Evolutionary conservation across 2,113 vertebrate species (phyloP), one percentile per base, ranked within the genome.

Genomic region (Kryptolebias marmoratus): DNA sequence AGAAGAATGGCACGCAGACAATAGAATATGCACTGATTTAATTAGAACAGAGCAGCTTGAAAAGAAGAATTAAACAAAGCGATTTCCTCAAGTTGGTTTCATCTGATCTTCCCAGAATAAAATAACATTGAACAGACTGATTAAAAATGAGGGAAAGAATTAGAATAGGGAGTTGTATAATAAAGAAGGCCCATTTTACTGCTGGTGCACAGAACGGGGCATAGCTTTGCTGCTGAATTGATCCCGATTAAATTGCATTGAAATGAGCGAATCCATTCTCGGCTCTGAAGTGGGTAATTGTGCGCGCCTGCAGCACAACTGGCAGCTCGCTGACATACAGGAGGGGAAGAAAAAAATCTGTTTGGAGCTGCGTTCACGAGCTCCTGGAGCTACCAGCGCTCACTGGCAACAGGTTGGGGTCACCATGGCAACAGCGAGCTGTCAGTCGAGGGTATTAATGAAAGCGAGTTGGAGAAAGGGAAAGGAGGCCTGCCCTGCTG

Each of bases 351-450:
- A 3, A 45, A 13, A 12, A 18, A 77, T 64, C 32, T 42, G 73
- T 75, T 68, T 64, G 45, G 60, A 75, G 81, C 77, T 47, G 70
- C 58, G 57, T 73, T 81, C 69, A 56, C 70, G 18, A 82, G 50
- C 63, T 32, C n/a, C n/a, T 55, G 18, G 52, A 67, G 73, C 73
- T 69, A 67, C 64, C 52, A 7, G 48, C 49, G 18, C 65, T 66
- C 15, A 68, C 60, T 73, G 79, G 88, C 83, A 91, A 88, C 88
- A 90, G 86, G 88, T 88, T 85, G 53, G 71, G 53, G 86, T 91
- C 22, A 57, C 83, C 88, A 88, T 87, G 87, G 90, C 83, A 91
- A 91, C 90, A 77, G 85, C 0, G 64, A 69, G 74, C 80, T 81
- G 80, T 87, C 82, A 82, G 79, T 80, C 32, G 48, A 76, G 65